phyloP scores from a whole-genome alignment of 2,113 vertebrate species.

The Catharus bicknelli region DNA sequence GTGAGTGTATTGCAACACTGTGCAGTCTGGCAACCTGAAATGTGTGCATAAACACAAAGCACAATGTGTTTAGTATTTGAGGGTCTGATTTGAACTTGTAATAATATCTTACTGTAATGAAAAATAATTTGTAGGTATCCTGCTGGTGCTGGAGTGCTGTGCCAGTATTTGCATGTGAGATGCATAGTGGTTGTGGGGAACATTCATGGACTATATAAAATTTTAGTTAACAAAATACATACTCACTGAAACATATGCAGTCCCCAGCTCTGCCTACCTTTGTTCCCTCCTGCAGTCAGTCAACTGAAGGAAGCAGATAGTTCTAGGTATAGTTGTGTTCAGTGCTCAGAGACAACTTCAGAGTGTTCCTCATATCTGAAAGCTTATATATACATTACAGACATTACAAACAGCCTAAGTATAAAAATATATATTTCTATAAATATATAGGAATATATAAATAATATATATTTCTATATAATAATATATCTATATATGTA shows the following conservation, averaged over 20 bases:
- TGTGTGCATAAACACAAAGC: accelerated
- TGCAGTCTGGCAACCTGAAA: neutral
- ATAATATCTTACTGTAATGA: neutral
- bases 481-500: no score
- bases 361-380: neutral
- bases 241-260: neutral
- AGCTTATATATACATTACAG: neutral
- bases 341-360: neutral
- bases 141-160: neutral
- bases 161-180: neutral
- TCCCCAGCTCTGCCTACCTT: neutral
- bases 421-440: no score
- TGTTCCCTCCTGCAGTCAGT: neutral
- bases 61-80: neutral
- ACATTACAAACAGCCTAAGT: no score
- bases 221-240: neutral
- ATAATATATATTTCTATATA: no score
- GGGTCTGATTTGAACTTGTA: neutral
- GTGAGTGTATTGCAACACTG: neutral
- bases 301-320: neutral
- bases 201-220: neutral
- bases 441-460: no score
- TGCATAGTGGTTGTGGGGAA: neutral
- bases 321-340: neutral
- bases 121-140: neutral